phyloP scores from a whole-genome alignment of 2,888 invertebrate species.

The Epistrophe eligans region DNA sequence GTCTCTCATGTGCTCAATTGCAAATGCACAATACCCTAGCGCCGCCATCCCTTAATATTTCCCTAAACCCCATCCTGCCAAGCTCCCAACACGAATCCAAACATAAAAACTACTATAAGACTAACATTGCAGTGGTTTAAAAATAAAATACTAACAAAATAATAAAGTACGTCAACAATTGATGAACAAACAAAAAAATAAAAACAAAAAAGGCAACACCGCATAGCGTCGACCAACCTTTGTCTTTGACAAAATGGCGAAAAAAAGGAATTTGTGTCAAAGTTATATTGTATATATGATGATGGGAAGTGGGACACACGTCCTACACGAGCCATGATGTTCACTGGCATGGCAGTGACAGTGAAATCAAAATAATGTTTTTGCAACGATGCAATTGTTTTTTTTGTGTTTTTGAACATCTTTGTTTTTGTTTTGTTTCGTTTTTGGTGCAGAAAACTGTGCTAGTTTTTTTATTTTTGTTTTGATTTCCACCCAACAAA shows the following conservation, averaged over 20 bases:
- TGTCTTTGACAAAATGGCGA: constrained; percentile 28
- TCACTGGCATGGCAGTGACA: constrained; percentile 13
- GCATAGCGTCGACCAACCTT: constrained; percentile 14
- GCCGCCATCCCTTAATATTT: background rate
- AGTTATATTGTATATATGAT: background rate
- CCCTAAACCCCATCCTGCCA: background rate
- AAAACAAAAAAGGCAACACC: background rate
- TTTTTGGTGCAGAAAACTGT: background rate
- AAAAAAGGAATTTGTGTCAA: background rate
- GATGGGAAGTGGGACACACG: background rate
- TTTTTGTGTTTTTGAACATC: background rate
- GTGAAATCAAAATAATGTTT: constrained; percentile 32
- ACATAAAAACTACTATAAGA: background rate
- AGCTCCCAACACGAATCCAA: background rate
- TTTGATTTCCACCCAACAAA: background rate
- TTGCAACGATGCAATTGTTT: constrained; percentile 15
- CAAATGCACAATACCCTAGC: background rate
- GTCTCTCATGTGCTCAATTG: constrained; percentile 17
- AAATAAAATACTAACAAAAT: constrained; percentile 39
- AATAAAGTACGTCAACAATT: constrained; percentile 48
- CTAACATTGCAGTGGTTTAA: constrained; percentile 50
- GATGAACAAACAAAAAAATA: background rate
- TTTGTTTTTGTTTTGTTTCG: background rate
- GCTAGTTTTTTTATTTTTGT: background rate
- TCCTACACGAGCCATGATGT: background rate